Evolutionary conservation across 1,140 invertebrate genomes (phyloP).

Genomic region (Patella vulgata): DNA sequence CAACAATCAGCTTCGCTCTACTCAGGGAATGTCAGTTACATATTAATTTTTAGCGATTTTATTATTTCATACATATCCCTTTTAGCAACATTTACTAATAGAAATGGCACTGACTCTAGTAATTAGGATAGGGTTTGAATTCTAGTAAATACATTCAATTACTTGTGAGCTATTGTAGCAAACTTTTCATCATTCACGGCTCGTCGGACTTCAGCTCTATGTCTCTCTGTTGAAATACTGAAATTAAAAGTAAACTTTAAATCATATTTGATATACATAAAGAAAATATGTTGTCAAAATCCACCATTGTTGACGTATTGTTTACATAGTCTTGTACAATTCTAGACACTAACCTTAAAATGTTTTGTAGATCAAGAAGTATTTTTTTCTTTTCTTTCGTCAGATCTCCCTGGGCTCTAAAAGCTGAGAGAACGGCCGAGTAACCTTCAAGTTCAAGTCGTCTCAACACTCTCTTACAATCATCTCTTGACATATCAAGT

Average conservation of each 20-base stretch:
- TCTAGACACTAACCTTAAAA: conserved; percentile 69
- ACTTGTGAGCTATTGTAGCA: conserved; percentile 87
- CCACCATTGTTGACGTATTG: not conserved
- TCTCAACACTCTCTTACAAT: conserved; percentile 85
- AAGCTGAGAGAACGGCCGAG: conserved; percentile 85
- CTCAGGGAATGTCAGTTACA: too few relatives aligned
- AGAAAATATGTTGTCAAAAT: not conserved
- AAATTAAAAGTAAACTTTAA: conserved; percentile 25
- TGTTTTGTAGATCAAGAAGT: conserved; percentile 81
- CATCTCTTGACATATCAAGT: conserved; percentile 82
- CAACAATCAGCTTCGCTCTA: too few relatives aligned
- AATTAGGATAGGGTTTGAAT: too few relatives aligned
- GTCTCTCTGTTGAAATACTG: conserved; percentile 88
- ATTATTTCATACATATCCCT: too few relatives aligned
- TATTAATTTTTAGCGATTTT: too few relatives aligned
- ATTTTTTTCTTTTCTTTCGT: conserved; percentile 85
- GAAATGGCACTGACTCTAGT: too few relatives aligned
- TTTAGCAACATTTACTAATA: too few relatives aligned
- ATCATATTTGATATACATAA: not conserved
- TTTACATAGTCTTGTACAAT: not conserved
- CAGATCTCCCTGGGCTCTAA: conserved; percentile 89
- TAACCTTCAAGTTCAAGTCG: conserved; percentile 91
- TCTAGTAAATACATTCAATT: too few relatives aligned
- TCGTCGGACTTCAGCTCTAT: conserved; percentile 87
- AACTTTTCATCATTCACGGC: conserved; percentile 91